Evolutionary conservation across 2,888 invertebrate species (phyloP), one percentile per base, ranked within the genome.

Genomic region (Leptinotarsa peninsularis): DNA sequence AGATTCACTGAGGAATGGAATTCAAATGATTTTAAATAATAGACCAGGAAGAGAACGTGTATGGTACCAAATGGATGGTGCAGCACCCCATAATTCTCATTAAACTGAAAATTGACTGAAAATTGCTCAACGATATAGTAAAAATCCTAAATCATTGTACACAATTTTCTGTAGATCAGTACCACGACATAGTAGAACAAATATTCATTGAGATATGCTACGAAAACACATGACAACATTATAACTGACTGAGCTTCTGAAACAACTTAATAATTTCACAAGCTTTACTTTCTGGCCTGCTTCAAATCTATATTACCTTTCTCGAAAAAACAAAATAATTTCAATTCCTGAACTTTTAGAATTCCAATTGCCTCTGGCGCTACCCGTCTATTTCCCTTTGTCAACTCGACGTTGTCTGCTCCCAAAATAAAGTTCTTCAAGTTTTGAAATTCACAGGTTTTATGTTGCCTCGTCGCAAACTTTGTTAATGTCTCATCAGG

Each of bases 401-500:
- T 54, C 72, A 54, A 43, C 67, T 43, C 66, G 23, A 54, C 49
- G 72, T 27, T 66, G 71, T 60, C 66, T 33, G n/a, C 66, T 27
- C 52, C 56, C 66, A 74, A 66, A 74, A 74, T 66, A 56, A 74
- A 74, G 70, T 81, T 79, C 77, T 74, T 75, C 72, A 78, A 80
- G 77, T 78, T 80, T 82, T 80, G 81, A 83, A 83, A 83, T 82
- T 81, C 83, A 80, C 82, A 82, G 81, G 78, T 83, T 83, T 83
- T 82, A 83, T 82, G 83, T 80, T 80, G 81, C 81, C 76, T 72
- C 80, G 79, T 76, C 74, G 81, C 81, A 85, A 86, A 85, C 83
- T 82, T 81, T 83, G 83, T 85, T 85, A 85, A 82, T 82, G 82
- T 83, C 81, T 82, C 84, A 85, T 84, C 85, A 84, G 82, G 83